Evolutionary conservation across 2,888 invertebrate species (phyloP), one percentile per base, ranked within the genome.

Genomic region (Cheilosia pagana): DNA sequence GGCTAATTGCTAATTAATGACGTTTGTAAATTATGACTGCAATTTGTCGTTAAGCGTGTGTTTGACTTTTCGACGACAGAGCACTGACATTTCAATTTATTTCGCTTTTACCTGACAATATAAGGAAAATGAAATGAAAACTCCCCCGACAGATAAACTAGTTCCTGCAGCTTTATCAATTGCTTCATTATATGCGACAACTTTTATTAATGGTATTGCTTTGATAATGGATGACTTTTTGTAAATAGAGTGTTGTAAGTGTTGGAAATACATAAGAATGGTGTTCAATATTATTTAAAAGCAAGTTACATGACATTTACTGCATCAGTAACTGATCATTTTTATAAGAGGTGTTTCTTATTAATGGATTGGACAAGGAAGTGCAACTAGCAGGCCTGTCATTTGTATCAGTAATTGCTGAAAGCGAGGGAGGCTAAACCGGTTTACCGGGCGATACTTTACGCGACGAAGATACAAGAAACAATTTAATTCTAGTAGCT

Each of bases 1-100:
- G n/a, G 25, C 55, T 65, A 48, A 63, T 57, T 48, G 45, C 55
- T 74, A 48, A 74, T 74, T 57, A 74, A 55, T 65, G 35, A 25
- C 10, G 62, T 21, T 57, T 45, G 35, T 23, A 1, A 39, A 52
- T 60, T 28, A 41, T 14, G 25, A 23, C 21, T 39, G 23, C 14
- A 48, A 57, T 35, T 19, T 21, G 45, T n/a, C 3, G 43, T 14
- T 6, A 53, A 45, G 19, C 8, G 19, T 45, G 19, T 45, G 8
- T 45, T 45, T 45, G 28, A 14, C 41, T 45, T 8, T 28, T 39
- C n/a, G 35, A 19, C 21, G 12, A n/a, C 23, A 23, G 41, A 41
- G 6, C 8, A 8, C 12, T 2, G 12, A 35, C 35, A 35, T 12
- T 35, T 16, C 41, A 41, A 45, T 16, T 45, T 3, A 45, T 45